Base-by-base conservation (phyloP, 2,113 vertebrate genomes). In the Mohoua ochrocephala region DNA sequence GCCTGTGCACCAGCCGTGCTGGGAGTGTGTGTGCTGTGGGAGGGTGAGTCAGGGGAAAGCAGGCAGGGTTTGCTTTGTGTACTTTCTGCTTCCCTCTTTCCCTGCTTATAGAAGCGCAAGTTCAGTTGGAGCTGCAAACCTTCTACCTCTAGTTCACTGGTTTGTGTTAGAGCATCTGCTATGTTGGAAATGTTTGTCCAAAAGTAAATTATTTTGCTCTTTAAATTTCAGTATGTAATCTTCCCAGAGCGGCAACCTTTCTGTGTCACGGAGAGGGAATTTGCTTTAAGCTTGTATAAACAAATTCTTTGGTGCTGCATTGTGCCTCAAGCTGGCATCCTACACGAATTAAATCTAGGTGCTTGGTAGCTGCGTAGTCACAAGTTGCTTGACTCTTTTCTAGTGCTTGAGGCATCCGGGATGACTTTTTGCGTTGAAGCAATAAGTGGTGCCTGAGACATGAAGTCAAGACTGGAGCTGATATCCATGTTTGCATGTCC, bases 1-100 rank as follows among this genome's bases (percentile, higher is more conserved):
- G 39, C 9, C 33, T 20, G 35, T 45, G 73, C 60, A 26, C 26
- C 47, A 61, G 28, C 54, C 2, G 0, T 41, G 39, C 37, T 64
- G 2, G 6, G 45, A 53, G 31, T 0, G 0, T 33, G 37, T 27
- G 10, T 42, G 35, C 23, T 22, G 26, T 56, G 49, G 53, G 49
- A 68, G 13, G 17, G 11, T 4, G 16, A 47, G 13, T 22, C 1
- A 2, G 33, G 50, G 23, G 39, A 60, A 60, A 63, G 53, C 61
- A 39, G 28, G 22, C 15, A 75, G 20, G 18, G 35, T 7, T 12
- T 87, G 26, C 24, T 47, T 54, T 54, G 31, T 11, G 7, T 54
- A 5, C 39, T 75, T 70, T 37, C 39, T 56, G 17, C 61, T 91
- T 84, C n/a, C 14, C 17, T 84, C 41, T 74, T 71, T 68, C 44